phyloP scores from a whole-genome alignment of 2,888 invertebrate genomes.

The Gonocerus acuteangulatus region DNA sequence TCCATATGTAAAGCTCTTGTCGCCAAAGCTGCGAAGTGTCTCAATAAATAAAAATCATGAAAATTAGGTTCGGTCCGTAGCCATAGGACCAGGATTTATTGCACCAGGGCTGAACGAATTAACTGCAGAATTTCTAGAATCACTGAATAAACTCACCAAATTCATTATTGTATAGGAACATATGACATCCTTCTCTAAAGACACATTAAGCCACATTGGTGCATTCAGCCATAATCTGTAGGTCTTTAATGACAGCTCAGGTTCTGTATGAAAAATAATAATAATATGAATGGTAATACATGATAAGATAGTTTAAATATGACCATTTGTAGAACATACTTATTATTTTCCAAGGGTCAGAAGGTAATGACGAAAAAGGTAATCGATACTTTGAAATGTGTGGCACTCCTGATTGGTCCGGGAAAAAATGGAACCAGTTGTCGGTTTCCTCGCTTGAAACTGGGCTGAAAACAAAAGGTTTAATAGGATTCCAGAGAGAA shows the following conservation, averaged over 20 bases:
- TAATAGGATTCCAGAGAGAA: neutral
- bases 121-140: too few relatives aligned
- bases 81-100: too few relatives aligned
- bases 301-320: too few relatives aligned
- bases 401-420: slow-evolving; percentile 45
- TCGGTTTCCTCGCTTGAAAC: slow-evolving; percentile 43
- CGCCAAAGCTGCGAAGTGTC: too few relatives aligned
- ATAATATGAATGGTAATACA: too few relatives aligned
- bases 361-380: slow-evolving; percentile 44
- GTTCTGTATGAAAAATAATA: slow-evolving; percentile 35
- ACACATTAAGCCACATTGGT: slow-evolving; percentile 11
- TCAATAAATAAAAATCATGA: too few relatives aligned
- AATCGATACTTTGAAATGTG: slow-evolving; percentile 47
- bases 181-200: slow-evolving; percentile 44
- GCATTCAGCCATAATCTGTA: slow-evolving; percentile 47
- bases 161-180: slow-evolving; percentile 48
- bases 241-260: slow-evolving; percentile 47
- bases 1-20: too few relatives aligned
- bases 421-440: slow-evolving; percentile 46
- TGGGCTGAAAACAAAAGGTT: neutral
- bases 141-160: slow-evolving; percentile 44
- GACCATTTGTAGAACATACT: too few relatives aligned
- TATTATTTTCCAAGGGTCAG: slow-evolving; percentile 45
- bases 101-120: too few relatives aligned
- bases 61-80: too few relatives aligned